Base-by-base conservation (phyloP, 2,888 invertebrate genomes). In the Conistra vaccinii region DNA sequence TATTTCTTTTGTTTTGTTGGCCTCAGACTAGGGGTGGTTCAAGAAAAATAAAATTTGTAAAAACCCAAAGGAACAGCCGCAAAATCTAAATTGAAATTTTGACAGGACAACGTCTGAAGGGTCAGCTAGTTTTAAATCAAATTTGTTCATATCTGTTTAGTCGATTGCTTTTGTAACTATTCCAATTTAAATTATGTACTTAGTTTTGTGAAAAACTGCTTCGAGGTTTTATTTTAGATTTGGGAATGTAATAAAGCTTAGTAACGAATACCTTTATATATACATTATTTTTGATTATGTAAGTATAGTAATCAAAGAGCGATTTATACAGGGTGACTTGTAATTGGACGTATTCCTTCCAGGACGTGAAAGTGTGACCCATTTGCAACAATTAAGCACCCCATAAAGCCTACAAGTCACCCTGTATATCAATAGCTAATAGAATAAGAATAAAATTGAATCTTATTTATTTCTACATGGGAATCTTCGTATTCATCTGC, bases 81-180 rank as follows among this genome's bases (percentile, higher is more conserved):
- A n/a, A n/a, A n/a, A n/a, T n/a, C n/a, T n/a, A n/a, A n/a, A n/a
- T n/a, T n/a, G n/a, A n/a, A n/a, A n/a, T n/a, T n/a, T n/a, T n/a
- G n/a, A n/a, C n/a, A n/a, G n/a, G n/a, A n/a, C n/a, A n/a, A n/a
- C n/a, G n/a, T n/a, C n/a, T n/a, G n/a, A n/a, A 51, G 73, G 58
- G 63, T 62, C 66, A 76, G 72, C n/a, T n/a, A n/a, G 73, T 69
- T 69, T 65, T 53, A 77, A 51, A 63, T 68, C 71, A 83, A 67
- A 75, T 77, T 73, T 67, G 35, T 70, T 60, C 35, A 58, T 70
- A 69, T 69, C 23, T 69, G 17, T 61, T 53, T 2, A 69, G 61
- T 74, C 20, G 26, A 71, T 68, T 73, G 69, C 67, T 70, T 67
- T 55, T 71, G 51, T 29, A 63, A 63, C 62, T 45, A 26, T 62